Evolutionary conservation across 1,140 invertebrate species (phyloP), one percentile per base, ranked within the genome.

Genomic region (Nephotettix cincticeps): DNA sequence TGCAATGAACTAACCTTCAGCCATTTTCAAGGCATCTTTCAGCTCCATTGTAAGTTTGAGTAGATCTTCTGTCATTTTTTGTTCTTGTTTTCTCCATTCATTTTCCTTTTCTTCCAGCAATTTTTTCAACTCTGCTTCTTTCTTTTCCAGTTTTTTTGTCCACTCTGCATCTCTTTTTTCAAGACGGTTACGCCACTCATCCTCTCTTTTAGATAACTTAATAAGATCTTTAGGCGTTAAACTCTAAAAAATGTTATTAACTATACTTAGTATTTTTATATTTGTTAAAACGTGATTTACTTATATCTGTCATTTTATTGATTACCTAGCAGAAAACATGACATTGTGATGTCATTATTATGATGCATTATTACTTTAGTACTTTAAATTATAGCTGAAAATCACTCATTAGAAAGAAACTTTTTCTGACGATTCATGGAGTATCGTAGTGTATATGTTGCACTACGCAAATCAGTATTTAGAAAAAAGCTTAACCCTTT

Each of bases 61-160:
- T 3, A 77, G 56, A 36, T 76, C 74, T 32, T 75, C 72, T 6
- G 73, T 87, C 84, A 32, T 87, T 79, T 43, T 84, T 84, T 69
- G 81, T 77, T 78, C 87, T 85, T 73, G 90, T 86, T 69, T 88
- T 85, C 74, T 87, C 84, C 63, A 89, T 76, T 90, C 89, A 72
- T 85, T 83, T 74, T 90, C 88, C 78, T 88, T 90, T 68, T 88
- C 86, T 30, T 78, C 73, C 23, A 86, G 72, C 66, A 79, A 81
- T 25, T 83, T 80, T 68, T 78, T 81, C 78, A 81, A 83, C 54
- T 85, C 82, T 36, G 85, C 81, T 28, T 85, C 83, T 29, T 81
- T 81, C 32, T 83, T 84, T 28, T 90, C 87, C 71, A 90, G 79
- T 76, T 83, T 84, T 75, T 84, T 86, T 0, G 78, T 71, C 72